Base-by-base conservation (phyloP, 2,888 invertebrate genomes). In the Agrochola circellaris region DNA sequence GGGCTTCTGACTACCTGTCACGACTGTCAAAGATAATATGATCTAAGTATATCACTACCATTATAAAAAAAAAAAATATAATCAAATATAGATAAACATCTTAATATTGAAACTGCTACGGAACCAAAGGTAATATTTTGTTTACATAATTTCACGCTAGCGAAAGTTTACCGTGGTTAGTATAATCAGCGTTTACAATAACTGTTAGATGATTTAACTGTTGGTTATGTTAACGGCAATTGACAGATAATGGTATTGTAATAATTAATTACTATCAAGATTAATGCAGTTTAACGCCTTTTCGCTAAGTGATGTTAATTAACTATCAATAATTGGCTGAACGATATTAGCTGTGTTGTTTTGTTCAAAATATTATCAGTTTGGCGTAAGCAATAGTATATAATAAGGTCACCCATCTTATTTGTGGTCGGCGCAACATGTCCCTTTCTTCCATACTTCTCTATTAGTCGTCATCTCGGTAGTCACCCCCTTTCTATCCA, bases 141-240 rank as follows among this genome's bases (percentile, higher is more conserved):
- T 79, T 67, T 60, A 34, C 61, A 79, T 82, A 45, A 67, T 64
- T 67, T 58, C 30, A 56, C 58, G 70, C 38, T 6, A 60, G 70
- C 8, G 83, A 67, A 71, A 79, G 82, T 82, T 56, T 30, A 58
- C 6, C 20, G 42, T 20, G 42, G n/a, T 62, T 34, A n/a, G 17
- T 56, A 30, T 61, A 69, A 77, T 54, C 51, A 67, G 30, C 54
- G 62, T 82, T 76, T 56, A 69, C 65, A 17, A 7, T 61, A 48
- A 48, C 17, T 65, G 13, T 71, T 79, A 58, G 64, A 66, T n/a
- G 30, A 66, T 34, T 76, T 71, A 71, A 82, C 64, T 20, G n/a
- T 20, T 23, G n/a, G 48, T 71, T 82, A 58, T 45, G 42, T 61
- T 65, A 72, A 8, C 26, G 17, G 45, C 15, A 54, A 9, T 67